Conservation (phyloP, 2,797 vertebrate species). For the Falco berigora region DNA sequence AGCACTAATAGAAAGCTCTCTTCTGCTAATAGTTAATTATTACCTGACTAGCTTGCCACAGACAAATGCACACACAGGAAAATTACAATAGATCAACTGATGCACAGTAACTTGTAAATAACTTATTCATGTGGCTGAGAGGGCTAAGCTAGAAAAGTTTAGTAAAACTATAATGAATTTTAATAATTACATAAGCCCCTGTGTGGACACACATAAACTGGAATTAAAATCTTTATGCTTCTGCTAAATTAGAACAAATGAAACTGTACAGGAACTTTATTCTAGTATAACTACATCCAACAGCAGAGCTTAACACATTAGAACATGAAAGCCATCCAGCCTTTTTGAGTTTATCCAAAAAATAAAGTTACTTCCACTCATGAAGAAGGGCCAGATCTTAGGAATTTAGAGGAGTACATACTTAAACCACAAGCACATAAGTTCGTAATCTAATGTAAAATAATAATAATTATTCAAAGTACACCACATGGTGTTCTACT, state of each 20-base stretch:
- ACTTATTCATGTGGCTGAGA: neutral
- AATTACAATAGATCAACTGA: neutral
- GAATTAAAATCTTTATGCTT: neutral
- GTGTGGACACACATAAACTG: accelerated
- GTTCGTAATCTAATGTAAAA: neutral
- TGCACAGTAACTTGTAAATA: neutral
- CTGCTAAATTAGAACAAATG: neutral
- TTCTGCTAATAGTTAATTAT: neutral
- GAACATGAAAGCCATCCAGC: neutral
- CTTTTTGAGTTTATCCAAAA: neutral
- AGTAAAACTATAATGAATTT: neutral
- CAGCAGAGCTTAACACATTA: neutral
- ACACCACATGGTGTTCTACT: neutral
- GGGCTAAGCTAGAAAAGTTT: neutral
- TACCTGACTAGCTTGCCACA: neutral
- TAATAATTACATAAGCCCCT: neutral
- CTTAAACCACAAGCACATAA: neutral
- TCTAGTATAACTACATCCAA: neutral
- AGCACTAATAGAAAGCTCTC: neutral
- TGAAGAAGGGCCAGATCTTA: neutral
- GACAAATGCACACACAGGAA: neutral
- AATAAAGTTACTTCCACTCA: neutral
- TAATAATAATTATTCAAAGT: neutral
- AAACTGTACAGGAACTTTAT: neutral
- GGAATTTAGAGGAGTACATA: neutral